phyloP scores from a whole-genome alignment of 2,113 vertebrate species.

The Suricata suricatta region DNA sequence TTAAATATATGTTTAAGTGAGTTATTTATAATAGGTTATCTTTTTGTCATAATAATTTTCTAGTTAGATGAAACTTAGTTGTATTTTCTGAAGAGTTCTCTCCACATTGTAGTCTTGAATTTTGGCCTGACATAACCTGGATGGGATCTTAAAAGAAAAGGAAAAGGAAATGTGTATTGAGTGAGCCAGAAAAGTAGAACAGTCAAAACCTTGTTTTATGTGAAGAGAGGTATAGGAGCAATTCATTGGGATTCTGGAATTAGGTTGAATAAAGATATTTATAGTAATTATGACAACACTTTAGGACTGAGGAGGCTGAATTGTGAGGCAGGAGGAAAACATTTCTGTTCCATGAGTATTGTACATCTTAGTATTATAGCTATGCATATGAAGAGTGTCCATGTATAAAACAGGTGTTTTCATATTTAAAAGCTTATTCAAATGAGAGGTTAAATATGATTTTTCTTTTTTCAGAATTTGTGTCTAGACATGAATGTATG shows the following conservation, averaged over 20 bases:
- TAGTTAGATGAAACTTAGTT: neutral
- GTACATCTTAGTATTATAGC: neutral
- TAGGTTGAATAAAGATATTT: neutral
- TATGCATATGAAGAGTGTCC: neutral
- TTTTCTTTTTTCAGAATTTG: neutral
- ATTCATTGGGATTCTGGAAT: neutral
- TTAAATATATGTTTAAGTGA: slow-evolving; percentile 14
- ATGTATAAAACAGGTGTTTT: neutral
- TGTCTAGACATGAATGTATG: neutral
- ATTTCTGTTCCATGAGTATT: neutral
- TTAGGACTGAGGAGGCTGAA: neutral
- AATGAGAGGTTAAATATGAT: neutral
- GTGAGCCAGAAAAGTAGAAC: neutral
- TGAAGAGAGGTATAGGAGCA: neutral
- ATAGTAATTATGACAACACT: neutral
- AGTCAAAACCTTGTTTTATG: neutral
- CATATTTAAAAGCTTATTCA: neutral
- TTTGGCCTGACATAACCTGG: neutral
- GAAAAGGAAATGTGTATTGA: neutral
- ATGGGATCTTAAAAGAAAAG: slow-evolving; percentile 1
- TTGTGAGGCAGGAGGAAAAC: neutral
- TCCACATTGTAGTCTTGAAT: neutral
- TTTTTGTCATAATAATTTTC: neutral
- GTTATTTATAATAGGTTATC: neutral
- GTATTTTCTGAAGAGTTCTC: neutral